These are phyloP conservation scores for Frankliniella fusca DNA, from an alignment of 2,888 invertebrate species.

Conservation along the genomic window DNA sequence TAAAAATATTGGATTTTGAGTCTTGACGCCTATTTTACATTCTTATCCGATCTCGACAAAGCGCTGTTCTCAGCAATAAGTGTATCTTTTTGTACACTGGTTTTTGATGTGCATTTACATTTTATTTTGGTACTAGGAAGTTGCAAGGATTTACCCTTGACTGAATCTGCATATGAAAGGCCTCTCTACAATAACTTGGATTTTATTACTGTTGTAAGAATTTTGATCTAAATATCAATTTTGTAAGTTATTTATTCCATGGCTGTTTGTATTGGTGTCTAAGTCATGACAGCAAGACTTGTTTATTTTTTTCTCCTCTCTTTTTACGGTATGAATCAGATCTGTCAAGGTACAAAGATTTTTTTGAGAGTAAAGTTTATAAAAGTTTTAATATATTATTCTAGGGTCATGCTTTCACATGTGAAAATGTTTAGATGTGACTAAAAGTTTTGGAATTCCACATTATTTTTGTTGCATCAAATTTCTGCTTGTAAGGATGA, in stretches of 20 bases:
- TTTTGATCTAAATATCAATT: neutral
- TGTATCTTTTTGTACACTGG: neutral
- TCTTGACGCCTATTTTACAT: neutral
- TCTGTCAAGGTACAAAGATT: neutral
- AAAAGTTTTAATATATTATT: neutral
- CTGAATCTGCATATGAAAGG: neutral
- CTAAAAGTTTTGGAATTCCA: neutral
- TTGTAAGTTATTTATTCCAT: neutral
- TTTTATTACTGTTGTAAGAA: neutral
- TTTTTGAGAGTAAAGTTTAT: neutral
- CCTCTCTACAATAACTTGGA: neutral
- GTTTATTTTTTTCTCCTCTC: neutral
- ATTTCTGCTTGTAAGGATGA: neutral
- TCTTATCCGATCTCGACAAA: neutral
- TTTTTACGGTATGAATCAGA: neutral
- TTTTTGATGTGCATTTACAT: constrained; percentile 22
- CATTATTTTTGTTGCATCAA: neutral
- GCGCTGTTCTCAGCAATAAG: neutral
- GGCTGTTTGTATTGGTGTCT: neutral
- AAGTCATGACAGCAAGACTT: neutral
- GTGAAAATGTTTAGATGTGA: neutral
- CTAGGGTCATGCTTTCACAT: neutral
- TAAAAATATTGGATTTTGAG: neutral
- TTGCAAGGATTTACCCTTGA: neutral
- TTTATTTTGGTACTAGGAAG: constrained; percentile 1